These are phyloP conservation scores for Drosophila kuntzei DNA, from an alignment of 2,888 invertebrate genomes.

Conservation along the genomic window DNA sequence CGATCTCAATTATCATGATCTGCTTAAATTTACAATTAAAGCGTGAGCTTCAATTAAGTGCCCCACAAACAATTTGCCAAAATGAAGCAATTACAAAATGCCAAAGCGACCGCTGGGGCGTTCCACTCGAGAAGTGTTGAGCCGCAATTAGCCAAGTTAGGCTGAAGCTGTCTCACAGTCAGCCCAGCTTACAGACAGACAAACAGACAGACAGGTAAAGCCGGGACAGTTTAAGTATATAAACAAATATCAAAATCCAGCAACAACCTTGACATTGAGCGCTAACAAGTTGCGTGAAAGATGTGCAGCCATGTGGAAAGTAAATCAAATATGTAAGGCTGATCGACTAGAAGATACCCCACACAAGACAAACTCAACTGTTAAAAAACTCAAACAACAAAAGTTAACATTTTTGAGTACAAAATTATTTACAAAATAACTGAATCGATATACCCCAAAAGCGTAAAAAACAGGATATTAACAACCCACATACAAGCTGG, in stretches of 20 bases:
- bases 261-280: constrained; percentile 74
- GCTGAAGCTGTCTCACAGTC: constrained; percentile 24
- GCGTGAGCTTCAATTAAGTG: constrained; percentile 61
- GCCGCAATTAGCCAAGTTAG: constrained; percentile 59
- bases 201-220: constrained; percentile 11
- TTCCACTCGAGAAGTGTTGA: constrained; percentile 72
- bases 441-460: neutral
- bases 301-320: constrained; percentile 71
- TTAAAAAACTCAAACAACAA: neutral
- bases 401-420: no score
- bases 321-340: constrained; percentile 13
- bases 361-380: neutral
- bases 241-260: constrained; percentile 47
- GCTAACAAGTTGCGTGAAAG: constrained; percentile 59
- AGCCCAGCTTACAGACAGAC: constrained; percentile 29
- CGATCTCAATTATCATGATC: constrained; percentile 46
- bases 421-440: no score
- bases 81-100: constrained; percentile 75
- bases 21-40: constrained; percentile 52
- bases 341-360: constrained; percentile 6
- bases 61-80: constrained; percentile 34
- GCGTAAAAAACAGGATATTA: constrained; percentile 13
- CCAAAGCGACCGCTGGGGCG: constrained; percentile 58
- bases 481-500: constrained; percentile 28
- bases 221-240: constrained; percentile 35